Evolutionary conservation across 2,888 invertebrate species (phyloP), one percentile per base, ranked within the genome.

Genomic region (Erebia epiphron): DNA sequence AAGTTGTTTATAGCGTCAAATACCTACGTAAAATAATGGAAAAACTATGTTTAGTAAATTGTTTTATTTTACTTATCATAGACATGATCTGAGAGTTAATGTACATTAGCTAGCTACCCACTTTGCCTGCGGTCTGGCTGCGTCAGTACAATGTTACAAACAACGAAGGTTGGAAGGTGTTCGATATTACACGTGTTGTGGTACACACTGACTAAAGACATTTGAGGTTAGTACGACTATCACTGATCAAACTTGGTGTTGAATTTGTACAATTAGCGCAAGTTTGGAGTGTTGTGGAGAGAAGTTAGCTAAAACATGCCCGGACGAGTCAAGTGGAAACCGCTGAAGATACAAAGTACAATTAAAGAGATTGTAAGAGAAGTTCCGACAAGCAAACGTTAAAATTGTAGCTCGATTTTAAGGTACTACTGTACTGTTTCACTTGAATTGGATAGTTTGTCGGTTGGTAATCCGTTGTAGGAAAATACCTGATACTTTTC

Each of bases 121-220:
- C 9, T 16, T 35, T 35, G 35, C 35, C 35, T 7, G 35, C 7
- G 35, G 7, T 7, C 35, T 35, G 35, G 7, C 35, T 35, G 7
- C 7, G 35, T 35, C 35, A 35, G 35, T 35, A 35, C 35, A 35
- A 35, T 41, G 58, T 58, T 58, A 41, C 35, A 14, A 61, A 61
- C 58, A 68, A 62, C 66, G n/a, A 65, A 68, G 70, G 57, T 67
- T 63, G 63, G 52, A 58, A 67, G 56, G 66, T 69, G 69, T 73
- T 67, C 67, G 63, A 71, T 71, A 69, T 71, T 68, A 71, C 73
- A 67, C 60, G 64, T 65, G 70, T 70, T 69, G 73, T 18, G 71
- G 67, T 58, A 18, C 14, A 73, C 65, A 67, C 16, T 50, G 56
- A 67, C 56, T 54, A 43, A n/a, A 52, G 16, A 35, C 56, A 67